Conservation (phyloP, 2,888 invertebrate species). For the Muschampia plurimacula region DNA sequence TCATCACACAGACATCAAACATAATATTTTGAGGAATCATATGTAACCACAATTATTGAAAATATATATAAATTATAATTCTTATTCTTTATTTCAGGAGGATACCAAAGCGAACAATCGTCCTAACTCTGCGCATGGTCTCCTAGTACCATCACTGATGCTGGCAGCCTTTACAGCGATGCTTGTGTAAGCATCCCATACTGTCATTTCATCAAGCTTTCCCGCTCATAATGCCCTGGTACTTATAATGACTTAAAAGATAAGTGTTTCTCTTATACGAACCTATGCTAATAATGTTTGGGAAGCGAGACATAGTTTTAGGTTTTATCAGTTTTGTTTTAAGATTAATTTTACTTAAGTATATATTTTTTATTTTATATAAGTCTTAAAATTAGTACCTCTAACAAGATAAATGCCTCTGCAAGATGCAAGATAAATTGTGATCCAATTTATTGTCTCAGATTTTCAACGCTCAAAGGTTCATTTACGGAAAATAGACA, state of each 20-base stretch:
- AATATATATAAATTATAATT: no score
- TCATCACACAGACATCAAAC: no score
- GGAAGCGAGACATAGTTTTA: not conserved
- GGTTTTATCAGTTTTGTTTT: not conserved
- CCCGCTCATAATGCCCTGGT: constrained; percentile 34
- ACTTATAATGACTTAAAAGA: constrained; percentile 11
- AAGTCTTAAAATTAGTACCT: no score
- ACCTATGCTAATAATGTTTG: not conserved
- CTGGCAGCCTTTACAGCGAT: constrained; percentile 10
- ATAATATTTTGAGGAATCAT: no score
- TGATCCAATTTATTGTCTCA: not conserved
- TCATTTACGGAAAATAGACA: no score
- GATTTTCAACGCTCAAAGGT: not conserved
- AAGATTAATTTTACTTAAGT: not conserved
- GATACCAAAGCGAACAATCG: not conserved
- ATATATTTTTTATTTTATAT: not conserved
- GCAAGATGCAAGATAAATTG: no score
- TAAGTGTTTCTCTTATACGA: not conserved
- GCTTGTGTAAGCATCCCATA: constrained; percentile 10
- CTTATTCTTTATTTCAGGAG: constrained; percentile 4
- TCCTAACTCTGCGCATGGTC: constrained; percentile 1
- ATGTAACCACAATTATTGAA: no score
- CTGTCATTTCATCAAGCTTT: constrained; percentile 12
- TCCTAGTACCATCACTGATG: constrained; percentile 13
- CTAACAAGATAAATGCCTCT: no score